A percentile compares a stretch with the other conserved stretches of the same genome.
These are phyloP conservation scores for Rhopalosiphum padi DNA, from an alignment of 1,140 invertebrate genomes.

Conservation along the genomic window DNA sequence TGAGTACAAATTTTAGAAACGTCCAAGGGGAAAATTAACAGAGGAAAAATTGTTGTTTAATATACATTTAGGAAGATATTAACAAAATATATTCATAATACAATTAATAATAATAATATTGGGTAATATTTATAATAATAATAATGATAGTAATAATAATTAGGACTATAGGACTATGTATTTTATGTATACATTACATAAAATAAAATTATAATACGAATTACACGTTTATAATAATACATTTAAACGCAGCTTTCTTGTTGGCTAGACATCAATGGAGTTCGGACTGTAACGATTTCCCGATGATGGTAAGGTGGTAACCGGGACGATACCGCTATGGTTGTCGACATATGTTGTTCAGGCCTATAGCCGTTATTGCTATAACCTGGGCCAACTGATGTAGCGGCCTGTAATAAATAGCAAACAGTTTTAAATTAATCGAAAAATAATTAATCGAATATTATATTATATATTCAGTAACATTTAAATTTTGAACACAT, in stretches of 20 bases:
- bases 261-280: slow-evolving; percentile 79
- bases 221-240: background rate
- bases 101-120: slow-evolving; percentile 17
- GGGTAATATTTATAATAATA: background rate
- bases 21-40: background rate
- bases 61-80: slow-evolving; percentile 31
- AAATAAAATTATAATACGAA: background rate
- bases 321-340: slow-evolving; percentile 6
- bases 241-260: slow-evolving; percentile 85
- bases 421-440: background rate
- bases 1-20: slow-evolving; percentile 2
- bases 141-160: background rate
- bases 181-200: background rate
- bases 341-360: slow-evolving; percentile 15
- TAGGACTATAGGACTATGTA: background rate
- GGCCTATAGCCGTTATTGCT: slow-evolving; percentile 28
- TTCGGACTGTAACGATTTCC: slow-evolving; percentile 83
- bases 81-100: slow-evolving; percentile 3
- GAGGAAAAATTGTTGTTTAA: background rate
- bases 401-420: slow-evolving; percentile 2
- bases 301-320: slow-evolving; percentile 62
- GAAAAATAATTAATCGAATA: background rate
- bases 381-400: background rate
- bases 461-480: no score
- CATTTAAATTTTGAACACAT: no score